A percentile compares a stretch with the other conserved stretches of the same genome.
phyloP scores from a whole-genome alignment of 2,888 invertebrate species.

The Lacanobia wlatinum region DNA sequence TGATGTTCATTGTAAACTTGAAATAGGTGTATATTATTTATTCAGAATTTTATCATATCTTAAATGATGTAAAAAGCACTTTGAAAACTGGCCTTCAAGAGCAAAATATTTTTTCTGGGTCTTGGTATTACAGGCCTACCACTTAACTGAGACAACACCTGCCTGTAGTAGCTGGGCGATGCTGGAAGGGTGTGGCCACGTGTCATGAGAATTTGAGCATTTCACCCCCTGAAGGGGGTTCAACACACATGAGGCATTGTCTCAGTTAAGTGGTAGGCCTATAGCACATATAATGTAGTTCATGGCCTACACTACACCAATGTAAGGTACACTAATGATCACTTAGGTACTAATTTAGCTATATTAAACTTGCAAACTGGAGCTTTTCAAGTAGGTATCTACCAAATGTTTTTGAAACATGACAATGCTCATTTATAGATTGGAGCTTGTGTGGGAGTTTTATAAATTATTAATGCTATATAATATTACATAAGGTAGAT shows the following conservation, averaged over 20 bases:
- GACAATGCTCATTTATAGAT: conserved; percentile 51
- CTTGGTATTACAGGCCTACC: conserved; percentile 11
- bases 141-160: background rate
- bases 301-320: conserved; percentile 54
- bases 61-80: conserved; percentile 37
- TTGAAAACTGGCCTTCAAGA: conserved; percentile 19
- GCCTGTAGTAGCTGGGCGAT: background rate
- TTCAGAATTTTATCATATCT: conserved; percentile 48
- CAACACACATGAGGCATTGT: background rate
- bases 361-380: conserved; percentile 40
- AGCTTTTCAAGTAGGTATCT: conserved; percentile 33
- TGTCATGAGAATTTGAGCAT: background rate
- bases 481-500: conserved; percentile 42
- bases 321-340: conserved; percentile 47
- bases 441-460: conserved; percentile 50
- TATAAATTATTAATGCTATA: conserved; percentile 48
- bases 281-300: conserved; percentile 36
- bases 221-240: background rate
- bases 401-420: conserved; percentile 45
- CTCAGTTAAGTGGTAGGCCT: background rate
- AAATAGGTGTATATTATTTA: conserved; percentile 37
- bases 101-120: conserved; percentile 19
- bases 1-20: conserved; percentile 26
- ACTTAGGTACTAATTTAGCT: conserved; percentile 60
- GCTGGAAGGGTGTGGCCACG: background rate